Percentiles rank a stretch among this genome's conserved stretches.
These are phyloP conservation scores for Maconellicoccus hirsutus DNA, from an alignment of 1,140 invertebrate species.

Conservation along the genomic window DNA sequence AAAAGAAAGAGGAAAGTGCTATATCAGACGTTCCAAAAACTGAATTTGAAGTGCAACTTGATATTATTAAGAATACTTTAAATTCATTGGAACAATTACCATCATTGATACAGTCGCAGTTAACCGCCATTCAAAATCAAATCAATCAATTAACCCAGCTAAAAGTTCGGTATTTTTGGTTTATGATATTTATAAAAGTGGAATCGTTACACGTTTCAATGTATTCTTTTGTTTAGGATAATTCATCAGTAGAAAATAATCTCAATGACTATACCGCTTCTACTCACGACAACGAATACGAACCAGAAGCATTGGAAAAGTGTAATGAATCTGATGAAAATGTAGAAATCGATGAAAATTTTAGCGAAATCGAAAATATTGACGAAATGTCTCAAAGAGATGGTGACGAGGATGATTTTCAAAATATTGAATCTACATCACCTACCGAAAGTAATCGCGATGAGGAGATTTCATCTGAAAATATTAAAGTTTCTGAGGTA, in stretches of 20 bases:
- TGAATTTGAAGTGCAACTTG: constrained; percentile 23
- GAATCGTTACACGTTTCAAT: not conserved
- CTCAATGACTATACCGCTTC: too few relatives aligned
- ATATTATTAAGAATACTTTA: constrained; percentile 11
- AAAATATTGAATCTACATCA: too few relatives aligned
- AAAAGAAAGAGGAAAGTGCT: too few relatives aligned
- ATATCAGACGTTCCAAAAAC: not conserved
- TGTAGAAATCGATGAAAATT: not conserved
- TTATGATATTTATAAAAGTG: constrained; percentile 12
- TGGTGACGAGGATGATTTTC: too few relatives aligned
- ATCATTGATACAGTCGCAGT: constrained; percentile 22
- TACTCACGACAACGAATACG: too few relatives aligned
- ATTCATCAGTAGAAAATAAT: too few relatives aligned
- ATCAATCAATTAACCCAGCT: constrained; percentile 14
- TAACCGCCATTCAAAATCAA: constrained; percentile 17
- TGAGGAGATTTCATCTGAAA: too few relatives aligned
- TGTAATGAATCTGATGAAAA: not conserved
- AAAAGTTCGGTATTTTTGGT: too few relatives aligned
- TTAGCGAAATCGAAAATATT: not conserved
- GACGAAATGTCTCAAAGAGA: not conserved
- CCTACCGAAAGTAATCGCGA: too few relatives aligned
- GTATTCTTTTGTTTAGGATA: not conserved
- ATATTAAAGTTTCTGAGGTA: too few relatives aligned
- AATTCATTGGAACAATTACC: constrained; percentile 1
- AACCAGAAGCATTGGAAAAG: too few relatives aligned